Conservation (phyloP, 2,113 vertebrate genomes). For the Arenaria interpres region DNA sequence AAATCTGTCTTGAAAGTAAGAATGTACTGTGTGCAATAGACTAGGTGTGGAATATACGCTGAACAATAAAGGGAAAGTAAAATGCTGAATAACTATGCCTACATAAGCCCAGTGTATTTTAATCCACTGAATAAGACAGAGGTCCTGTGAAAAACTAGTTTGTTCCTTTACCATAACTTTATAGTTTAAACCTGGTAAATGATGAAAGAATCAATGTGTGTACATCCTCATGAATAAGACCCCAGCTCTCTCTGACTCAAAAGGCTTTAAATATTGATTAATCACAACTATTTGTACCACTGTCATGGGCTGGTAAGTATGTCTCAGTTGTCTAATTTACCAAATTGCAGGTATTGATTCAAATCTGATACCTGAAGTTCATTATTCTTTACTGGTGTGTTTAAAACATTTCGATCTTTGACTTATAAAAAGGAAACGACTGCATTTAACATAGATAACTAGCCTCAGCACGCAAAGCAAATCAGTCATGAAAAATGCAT, state of each 20-base stretch:
- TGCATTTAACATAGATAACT: not conserved
- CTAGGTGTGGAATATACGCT: not conserved
- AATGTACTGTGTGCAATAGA: not conserved
- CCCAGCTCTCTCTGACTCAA: not conserved
- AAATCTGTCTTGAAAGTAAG: not conserved
- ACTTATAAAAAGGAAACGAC: not conserved
- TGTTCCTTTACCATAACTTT: not conserved
- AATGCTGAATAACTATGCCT: not conserved
- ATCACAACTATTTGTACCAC: not conserved
- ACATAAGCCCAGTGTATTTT: not conserved
- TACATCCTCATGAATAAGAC: not conserved
- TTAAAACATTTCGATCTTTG: not conserved
- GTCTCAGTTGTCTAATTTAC: not conserved
- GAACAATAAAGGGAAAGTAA: not conserved
- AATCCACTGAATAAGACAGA: not conserved
- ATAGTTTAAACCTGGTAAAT: not conserved
- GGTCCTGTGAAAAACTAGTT: not conserved
- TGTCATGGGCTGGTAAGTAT: not conserved
- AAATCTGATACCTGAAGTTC: not conserved
- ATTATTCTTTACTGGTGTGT: not conserved
- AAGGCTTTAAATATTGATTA: not conserved
- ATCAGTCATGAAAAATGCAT: not conserved
- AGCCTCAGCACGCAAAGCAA: not conserved
- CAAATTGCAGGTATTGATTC: not conserved
- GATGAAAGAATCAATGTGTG: not conserved